These are phyloP conservation scores for Dryomyza anilis DNA, from an alignment of 2,888 invertebrate species.

Conservation along the genomic window DNA sequence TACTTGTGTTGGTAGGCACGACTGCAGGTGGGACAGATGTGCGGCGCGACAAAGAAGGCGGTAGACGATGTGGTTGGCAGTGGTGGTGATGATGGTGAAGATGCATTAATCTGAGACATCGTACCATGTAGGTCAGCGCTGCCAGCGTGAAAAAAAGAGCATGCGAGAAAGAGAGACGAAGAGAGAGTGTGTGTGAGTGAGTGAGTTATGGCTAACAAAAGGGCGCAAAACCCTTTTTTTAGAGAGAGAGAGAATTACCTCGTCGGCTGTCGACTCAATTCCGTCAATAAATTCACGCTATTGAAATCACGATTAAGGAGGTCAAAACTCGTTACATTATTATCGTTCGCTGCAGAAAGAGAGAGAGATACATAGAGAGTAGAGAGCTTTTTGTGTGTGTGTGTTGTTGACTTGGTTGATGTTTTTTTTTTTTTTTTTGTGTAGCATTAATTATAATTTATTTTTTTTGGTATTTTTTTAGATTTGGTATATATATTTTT, in stretches of 20 bases:
- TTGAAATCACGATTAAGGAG: conserved; percentile 2
- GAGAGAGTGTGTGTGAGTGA: neutral
- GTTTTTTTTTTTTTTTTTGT: too few relatives aligned
- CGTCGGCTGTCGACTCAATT: neutral
- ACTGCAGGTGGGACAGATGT: conserved; percentile 49
- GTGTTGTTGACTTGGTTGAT: too few relatives aligned
- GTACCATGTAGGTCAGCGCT: conserved; percentile 1
- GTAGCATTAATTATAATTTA: too few relatives aligned
- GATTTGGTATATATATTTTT: neutral
- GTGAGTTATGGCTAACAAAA: neutral
- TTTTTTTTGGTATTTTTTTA: neutral
- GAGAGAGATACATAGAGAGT: conserved; percentile 22
- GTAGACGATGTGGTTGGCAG: neutral
- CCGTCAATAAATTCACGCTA: conserved; percentile 10
- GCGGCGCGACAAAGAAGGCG: conserved; percentile 36
- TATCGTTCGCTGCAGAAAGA: conserved; percentile 26
- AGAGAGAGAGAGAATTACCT: neutral
- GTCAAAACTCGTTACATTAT: too few relatives aligned
- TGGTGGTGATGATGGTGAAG: neutral
- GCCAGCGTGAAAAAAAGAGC: neutral
- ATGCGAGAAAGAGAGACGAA: neutral
- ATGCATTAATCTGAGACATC: too few relatives aligned
- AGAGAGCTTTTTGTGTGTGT: conserved; percentile 16
- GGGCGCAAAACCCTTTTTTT: too few relatives aligned
- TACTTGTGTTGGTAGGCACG: conserved; percentile 51